A percentile compares a stretch with the other conserved stretches of the same genome.
phyloP scores from a whole-genome alignment of 2,113 vertebrate species.

The Trogon melanurus region DNA sequence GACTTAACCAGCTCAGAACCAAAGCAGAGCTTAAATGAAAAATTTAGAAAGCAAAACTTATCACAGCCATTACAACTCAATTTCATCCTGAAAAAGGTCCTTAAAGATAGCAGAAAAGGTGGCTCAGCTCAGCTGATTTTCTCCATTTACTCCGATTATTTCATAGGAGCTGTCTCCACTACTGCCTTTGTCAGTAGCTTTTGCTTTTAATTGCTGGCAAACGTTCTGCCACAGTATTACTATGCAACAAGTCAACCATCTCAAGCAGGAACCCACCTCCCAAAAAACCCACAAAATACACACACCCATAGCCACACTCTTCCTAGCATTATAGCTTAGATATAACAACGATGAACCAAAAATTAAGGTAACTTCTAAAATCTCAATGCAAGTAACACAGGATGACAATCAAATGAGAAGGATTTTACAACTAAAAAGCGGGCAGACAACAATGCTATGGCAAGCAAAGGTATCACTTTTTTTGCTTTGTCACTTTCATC shows the following conservation, averaged over 20 bases:
- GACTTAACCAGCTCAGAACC: neutral
- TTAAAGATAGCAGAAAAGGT: neutral
- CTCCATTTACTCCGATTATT: neutral
- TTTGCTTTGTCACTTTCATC: neutral
- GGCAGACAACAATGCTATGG: accelerated
- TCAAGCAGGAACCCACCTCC: neutral
- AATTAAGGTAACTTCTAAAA: neutral
- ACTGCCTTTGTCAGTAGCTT: neutral
- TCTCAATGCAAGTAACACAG: neutral
- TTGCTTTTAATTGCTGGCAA: neutral
- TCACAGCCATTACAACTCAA: neutral
- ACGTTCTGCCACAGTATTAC: neutral
- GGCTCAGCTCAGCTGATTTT: neutral
- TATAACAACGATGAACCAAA: neutral
- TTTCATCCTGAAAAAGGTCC: neutral
- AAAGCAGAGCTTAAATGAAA: neutral
- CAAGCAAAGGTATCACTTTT: neutral
- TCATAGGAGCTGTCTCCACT: neutral
- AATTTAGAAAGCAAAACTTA: neutral
- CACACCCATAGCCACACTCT: neutral
- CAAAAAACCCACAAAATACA: neutral
- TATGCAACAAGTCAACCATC: neutral
- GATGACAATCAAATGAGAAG: neutral
- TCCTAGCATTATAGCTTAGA: neutral
- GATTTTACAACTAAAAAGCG: neutral